Evolutionary conservation across 1,140 invertebrate genomes (phyloP), one percentile per base, ranked within the genome.

Genomic region (Drosophila teissieri): DNA sequence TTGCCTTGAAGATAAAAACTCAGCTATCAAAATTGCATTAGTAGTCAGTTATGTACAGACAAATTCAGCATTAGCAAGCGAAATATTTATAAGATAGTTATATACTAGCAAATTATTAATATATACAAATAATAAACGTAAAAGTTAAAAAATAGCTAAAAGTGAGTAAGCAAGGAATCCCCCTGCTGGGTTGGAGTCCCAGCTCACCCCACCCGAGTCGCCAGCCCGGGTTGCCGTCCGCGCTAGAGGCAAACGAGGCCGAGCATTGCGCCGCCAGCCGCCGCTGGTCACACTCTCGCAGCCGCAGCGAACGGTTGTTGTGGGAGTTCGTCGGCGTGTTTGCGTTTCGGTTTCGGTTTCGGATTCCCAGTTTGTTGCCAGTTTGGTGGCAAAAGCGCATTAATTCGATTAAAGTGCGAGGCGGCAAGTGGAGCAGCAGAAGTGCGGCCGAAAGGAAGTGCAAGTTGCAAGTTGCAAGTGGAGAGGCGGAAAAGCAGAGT

Each of bases 401-500:
- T 63, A 40, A 42, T 57, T 40, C 31, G 12, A n/a, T 36, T 61
- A 42, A 34, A 40, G 36, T 3, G 12, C 19, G 31, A 3, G 7
- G 27, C 19, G 37, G 55, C 15, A 40, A 49, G 22, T 17, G 31
- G 15, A n/a, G 22, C 15, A 11, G 10, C n/a, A 27, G 12, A 37
- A 24, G 22, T 24, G 22, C 3, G 4, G 19, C 19, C 2, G 19
- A 19, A 19, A 19, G 19, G 24, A 24, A 24, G 24, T 24, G 24
- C 22, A 24, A 27, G 56, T 63, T 81, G 67, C 80, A 79, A 55
- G n/a, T n/a, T 19, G 19, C 19, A 19, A 19, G 19, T 19, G 19
- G 19, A 19, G 19, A 2, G 19, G 19, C 19, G 80, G 80, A 78
- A 80, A 80, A 89, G 84, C 81, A 77, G 78, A 85, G 74, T 85